Evolutionary conservation across 2,113 vertebrate species (phyloP), one percentile per base, ranked within the genome.

Genomic region (Rhinichthys klamathensis): DNA sequence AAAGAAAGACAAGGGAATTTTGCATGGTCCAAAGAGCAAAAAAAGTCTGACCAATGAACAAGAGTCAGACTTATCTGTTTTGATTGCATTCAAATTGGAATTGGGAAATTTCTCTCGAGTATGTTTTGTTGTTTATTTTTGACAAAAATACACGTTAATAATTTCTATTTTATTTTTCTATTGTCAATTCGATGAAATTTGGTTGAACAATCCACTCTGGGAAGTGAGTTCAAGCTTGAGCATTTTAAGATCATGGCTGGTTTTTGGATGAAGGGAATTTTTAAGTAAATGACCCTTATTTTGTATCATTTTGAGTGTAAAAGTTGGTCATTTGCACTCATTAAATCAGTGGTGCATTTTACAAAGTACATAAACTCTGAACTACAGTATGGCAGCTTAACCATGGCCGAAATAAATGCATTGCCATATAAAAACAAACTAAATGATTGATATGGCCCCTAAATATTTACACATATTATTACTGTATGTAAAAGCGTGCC

Each of bases 311-410:
- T 76, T 82, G 38, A 85, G 69, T 67, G 86, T 87, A 58, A 87
- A 89, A 85, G 75, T 60, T 74, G 69, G 78, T 78, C 5, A 89
- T 83, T 61, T 75, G 23, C 51, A 49, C 15, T 23, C 56, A 54
- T 25, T 69, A 56, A 89, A 74, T 86, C 65, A 85, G 60, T 84
- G 80, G 85, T 77, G 84, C 85, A 46, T 84, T 81, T 87, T 54
- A 82, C 69, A 91, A 85, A 81, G 56, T 35, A 41, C 51, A 86
- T 74, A 77, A 90, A 91, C 46, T 56, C 15, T 35, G 32, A 85
- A 72, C 60, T 56, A 32, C 63, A 27, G 27, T 25, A 25, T 81
- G 82, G 83, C 63, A 67, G 61, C 65, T 41, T 73, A 61, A 78
- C 23, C 12, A 80, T 69, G 46, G 65, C 18, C 3, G 18, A 46